Base-by-base conservation (phyloP, 37 sponge, comb jelly and placozoan species). In the Axinella damicornis region DNA sequence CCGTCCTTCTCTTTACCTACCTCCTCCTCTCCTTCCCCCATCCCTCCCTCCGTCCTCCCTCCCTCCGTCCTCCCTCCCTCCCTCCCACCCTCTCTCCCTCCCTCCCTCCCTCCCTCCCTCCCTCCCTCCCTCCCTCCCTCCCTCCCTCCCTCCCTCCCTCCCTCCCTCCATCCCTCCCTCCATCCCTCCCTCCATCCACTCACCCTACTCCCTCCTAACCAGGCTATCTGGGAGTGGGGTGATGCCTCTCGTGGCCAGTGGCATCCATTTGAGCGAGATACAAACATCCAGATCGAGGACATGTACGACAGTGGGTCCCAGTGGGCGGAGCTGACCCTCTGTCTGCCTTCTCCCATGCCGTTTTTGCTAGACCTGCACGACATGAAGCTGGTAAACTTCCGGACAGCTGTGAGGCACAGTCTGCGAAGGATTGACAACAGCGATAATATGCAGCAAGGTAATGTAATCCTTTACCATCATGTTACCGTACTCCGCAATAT, bases 141-240 rank as follows among this genome's bases (percentile, higher is more conserved):
- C 22, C 5, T 5, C 33, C 28, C 22, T 71, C 13, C 13, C 40
- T 35, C 22, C 28, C 40, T 65, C 12, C n/a, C n/a, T n/a, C n/a
- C n/a, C n/a, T n/a, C n/a, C n/a, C n/a, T n/a, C n/a, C n/a, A n/a
- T n/a, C n/a, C n/a, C n/a, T n/a, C n/a, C n/a, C n/a, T n/a, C n/a
- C n/a, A n/a, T n/a, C n/a, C n/a, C n/a, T 65, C 22, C 25, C 13
- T 65, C 13, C 15, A 15, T 18, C 30, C 67, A 24, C 27, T 65
- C 19, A 65, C 25, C 14, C 67, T 56, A 65, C 67, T 65, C 67
- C 71, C 34, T 60, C 32, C 52, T 58, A n/a, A 27, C 32, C 85
- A 93, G 93, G 93, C 86, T 24, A 85, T 93, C 54, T 93, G 93
- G 93, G 89, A 93, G 63, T 93, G 93, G 93, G 82, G 89, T 21